Evolutionary conservation across 2,113 vertebrate species (phyloP).

Genomic region (Sinosuthora webbiana): DNA sequence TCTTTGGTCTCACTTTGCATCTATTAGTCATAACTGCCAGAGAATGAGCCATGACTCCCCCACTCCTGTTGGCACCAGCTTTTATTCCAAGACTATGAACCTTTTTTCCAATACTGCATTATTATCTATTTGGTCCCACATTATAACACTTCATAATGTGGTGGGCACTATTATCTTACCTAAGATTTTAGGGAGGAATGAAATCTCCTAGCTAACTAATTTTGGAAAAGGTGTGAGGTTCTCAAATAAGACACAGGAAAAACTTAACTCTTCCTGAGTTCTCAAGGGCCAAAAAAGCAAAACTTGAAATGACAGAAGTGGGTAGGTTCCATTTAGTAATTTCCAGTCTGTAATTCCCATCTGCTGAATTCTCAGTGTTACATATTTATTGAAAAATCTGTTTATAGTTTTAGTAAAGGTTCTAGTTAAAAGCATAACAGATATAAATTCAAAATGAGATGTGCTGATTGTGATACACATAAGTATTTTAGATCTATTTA

Average conservation of each 20-base stretch:
- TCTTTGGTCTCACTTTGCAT: not conserved
- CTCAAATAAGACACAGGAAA: not conserved
- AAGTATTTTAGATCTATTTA: not conserved
- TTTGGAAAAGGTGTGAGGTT: not conserved
- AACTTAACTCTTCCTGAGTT: not conserved
- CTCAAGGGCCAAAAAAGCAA: not conserved
- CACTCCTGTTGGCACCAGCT: not conserved
- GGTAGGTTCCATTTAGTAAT: not conserved
- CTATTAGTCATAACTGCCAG: conserved; percentile 21
- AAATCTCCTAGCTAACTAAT: not conserved
- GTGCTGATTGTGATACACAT: not conserved
- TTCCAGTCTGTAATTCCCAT: not conserved
- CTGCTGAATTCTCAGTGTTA: not conserved
- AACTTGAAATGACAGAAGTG: not conserved
- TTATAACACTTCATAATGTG: not conserved
- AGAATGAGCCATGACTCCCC: not conserved
- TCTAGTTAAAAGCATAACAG: not conserved
- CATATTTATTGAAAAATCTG: not conserved
- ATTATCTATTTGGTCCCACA: not conserved
- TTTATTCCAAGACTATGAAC: not conserved
- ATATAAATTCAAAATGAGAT: not conserved
- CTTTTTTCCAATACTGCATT: not conserved
- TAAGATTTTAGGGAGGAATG: not conserved
- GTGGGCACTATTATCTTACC: not conserved
- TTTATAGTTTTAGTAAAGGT: not conserved